Evolutionary conservation across 1,140 invertebrate species (phyloP), one percentile per base, ranked within the genome.

Genomic region (Neodiprion fabricii): DNA sequence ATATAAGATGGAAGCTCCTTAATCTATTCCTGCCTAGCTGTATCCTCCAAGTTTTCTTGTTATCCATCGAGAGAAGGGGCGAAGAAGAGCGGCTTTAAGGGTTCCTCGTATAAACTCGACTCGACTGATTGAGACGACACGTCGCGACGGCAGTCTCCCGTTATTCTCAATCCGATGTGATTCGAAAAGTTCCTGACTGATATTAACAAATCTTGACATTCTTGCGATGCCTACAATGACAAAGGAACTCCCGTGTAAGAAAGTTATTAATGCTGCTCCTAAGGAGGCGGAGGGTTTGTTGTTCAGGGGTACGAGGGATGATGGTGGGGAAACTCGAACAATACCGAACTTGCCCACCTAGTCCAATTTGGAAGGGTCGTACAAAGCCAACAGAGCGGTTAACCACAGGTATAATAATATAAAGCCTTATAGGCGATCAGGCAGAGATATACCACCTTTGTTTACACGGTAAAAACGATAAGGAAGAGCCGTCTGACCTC

Each of bases 41-140:
- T 61, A 61, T 61, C 53, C n/a, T 61, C 3, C 53, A 61, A 61
- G 53, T 61, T 61, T 61, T 61, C 53, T 61, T 17, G 53, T 61
- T 61, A 61, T 17, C 53, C 53, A 3, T 17, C 53, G n/a, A 61
- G 9, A 17, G 28, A 40, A 5, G 28, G 28, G 28, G 28, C 5
- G 28, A 40, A 40, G 28, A 5, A 5, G 28, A 40, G 28, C 1
- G 28, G 28, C 28, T 40, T 40, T 40, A 40, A 40, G 28, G 28
- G 28, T 40, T 40, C 28, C 28, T 40, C 28, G 28, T 40, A 40
- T 40, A 40, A 40, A 40, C 28, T 40, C 28, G 28, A 5, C 53
- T 61, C 53, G 53, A 12, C 53, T 12, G 53, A 61, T 61, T 61
- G 53, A 12, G 53, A 61, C 8, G n/a, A 61, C 53, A 9, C 28